phyloP scores from a whole-genome alignment of 2,888 invertebrate species.

The Podabrus alpinus region DNA sequence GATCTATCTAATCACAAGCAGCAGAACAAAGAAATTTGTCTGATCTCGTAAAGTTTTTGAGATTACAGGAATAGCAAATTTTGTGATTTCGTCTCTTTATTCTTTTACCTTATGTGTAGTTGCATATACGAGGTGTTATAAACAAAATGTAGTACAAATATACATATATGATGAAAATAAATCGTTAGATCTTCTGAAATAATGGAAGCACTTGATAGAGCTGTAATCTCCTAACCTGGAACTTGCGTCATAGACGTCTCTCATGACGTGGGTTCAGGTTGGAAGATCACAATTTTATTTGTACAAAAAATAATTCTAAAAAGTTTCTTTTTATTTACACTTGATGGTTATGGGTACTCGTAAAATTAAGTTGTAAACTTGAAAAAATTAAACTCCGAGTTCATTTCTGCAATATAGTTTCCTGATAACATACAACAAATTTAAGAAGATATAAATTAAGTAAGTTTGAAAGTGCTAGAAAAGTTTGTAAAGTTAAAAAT shows the following conservation, averaged over 20 bases:
- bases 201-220: no score
- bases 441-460: constrained; percentile 32
- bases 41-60: background rate
- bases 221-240: no score
- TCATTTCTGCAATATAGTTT: background rate
- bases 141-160: background rate
- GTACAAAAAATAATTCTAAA: no score
- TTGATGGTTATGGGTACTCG: background rate
- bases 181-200: no score
- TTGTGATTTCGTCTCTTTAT: background rate
- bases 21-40: background rate
- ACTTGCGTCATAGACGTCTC: no score
- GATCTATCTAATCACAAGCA: background rate
- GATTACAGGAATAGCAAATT: background rate
- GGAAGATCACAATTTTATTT: no score
- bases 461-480: constrained; percentile 28
- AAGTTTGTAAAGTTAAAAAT: constrained; percentile 27
- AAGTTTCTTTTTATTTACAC: background rate
- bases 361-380: background rate
- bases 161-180: no score
- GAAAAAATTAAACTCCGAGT: background rate
- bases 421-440: constrained; percentile 10
- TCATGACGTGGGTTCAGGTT: no score
- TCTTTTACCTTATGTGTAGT: background rate
- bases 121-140: background rate